Percentiles rank a stretch among this genome's conserved stretches.
These are phyloP conservation scores for Drosophila fulvimacula DNA, from an alignment of 2,888 invertebrate genomes.

Conservation along the genomic window DNA sequence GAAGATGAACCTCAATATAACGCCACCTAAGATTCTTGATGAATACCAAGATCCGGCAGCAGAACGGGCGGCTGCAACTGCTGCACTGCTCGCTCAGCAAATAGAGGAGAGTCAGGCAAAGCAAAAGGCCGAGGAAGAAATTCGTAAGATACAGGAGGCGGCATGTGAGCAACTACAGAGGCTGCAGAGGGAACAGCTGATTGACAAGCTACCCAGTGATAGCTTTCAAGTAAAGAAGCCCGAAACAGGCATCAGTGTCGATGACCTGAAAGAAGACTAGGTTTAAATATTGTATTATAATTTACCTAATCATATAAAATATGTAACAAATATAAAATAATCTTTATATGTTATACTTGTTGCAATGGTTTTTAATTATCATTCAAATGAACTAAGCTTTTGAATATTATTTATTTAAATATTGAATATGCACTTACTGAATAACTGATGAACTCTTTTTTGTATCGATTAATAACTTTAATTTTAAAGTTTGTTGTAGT, in stretches of 20 bases:
- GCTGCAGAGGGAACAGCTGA: slow-evolving; percentile 56
- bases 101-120: slow-evolving; percentile 73
- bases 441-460: neutral
- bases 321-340: neutral
- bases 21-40: slow-evolving; percentile 51
- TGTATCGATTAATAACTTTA: no score
- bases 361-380: neutral
- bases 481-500: neutral
- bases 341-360: neutral
- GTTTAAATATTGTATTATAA: neutral
- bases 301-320: neutral
- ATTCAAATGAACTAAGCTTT: no score
- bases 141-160: slow-evolving; percentile 73
- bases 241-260: slow-evolving; percentile 36
- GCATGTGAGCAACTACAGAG: slow-evolving; percentile 73
- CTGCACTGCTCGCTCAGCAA: slow-evolving; percentile 75
- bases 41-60: slow-evolving; percentile 68
- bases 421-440: no score
- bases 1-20: slow-evolving; percentile 25
- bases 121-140: slow-evolving; percentile 67
- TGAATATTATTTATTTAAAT: no score
- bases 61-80: slow-evolving; percentile 75
- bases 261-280: slow-evolving; percentile 22
- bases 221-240: slow-evolving; percentile 61
- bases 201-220: slow-evolving; percentile 52